These are phyloP conservation scores for Montipora foliosa DNA, from an alignment of 64 coral and sea anemone genomes.

Conservation along the genomic window DNA sequence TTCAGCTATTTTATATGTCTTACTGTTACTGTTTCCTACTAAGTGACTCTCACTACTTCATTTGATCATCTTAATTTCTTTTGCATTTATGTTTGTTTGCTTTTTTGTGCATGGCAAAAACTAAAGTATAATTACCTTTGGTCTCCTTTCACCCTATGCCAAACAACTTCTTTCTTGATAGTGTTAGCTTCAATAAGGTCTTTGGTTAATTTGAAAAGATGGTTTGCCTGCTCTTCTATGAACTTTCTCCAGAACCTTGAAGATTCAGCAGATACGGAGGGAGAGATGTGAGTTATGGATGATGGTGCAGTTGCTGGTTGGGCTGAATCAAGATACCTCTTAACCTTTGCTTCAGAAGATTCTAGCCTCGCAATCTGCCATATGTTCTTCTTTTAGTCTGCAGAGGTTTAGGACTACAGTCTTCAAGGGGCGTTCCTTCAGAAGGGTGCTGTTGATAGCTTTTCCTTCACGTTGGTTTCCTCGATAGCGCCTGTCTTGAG, in stretches of 20 bases:
- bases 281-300: constrained; percentile 40
- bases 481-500: no score
- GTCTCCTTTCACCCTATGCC: constrained; percentile 11
- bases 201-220: constrained; percentile 52
- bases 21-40: not conserved
- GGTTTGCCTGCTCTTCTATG: constrained; percentile 15
- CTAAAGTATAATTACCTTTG: not conserved
- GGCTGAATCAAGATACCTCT: constrained; percentile 55
- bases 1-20: not conserved
- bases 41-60: not conserved
- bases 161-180: constrained; percentile 65
- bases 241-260: constrained; percentile 59
- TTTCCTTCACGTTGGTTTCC: no score
- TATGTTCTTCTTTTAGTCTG: no score
- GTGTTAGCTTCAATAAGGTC: constrained; percentile 58
- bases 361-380: not conserved
- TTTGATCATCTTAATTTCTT: not conserved
- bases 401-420: no score
- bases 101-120: constrained; percentile 9
- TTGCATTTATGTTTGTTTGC: not conserved
- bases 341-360: constrained; percentile 54
- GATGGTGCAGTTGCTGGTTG: constrained; percentile 40
- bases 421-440: no score
- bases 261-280: constrained; percentile 47
- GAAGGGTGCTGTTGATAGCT: no score